Evolutionary conservation across 2,888 invertebrate genomes (phyloP).

Genomic region (Yponomeuta malinellus): DNA sequence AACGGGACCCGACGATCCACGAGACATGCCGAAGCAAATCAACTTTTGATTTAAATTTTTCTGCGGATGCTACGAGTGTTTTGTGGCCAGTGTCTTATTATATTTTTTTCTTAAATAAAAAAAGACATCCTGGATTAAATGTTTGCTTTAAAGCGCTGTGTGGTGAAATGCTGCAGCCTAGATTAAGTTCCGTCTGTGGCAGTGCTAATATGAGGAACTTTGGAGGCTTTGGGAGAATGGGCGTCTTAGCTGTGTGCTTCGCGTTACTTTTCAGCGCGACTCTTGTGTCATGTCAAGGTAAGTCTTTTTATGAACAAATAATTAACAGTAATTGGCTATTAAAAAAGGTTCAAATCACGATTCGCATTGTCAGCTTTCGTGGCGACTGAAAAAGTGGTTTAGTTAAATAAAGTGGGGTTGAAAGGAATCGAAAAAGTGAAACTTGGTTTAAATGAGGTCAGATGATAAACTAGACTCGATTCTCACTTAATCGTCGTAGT

Average conservation of each 20-base stretch:
- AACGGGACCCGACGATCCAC: constrained; percentile 20
- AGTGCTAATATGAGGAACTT: constrained; percentile 39
- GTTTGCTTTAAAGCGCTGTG: background rate
- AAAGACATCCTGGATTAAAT: constrained; percentile 37
- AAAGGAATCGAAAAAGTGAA: background rate
- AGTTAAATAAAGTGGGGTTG: background rate
- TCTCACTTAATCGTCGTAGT: background rate
- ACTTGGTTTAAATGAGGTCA: background rate
- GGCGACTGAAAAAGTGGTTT: background rate
- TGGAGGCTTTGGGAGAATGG: constrained; percentile 18
- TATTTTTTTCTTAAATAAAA: constrained; percentile 29
- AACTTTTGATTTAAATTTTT: background rate
- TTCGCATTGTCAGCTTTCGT: background rate
- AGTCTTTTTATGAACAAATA: constrained; percentile 28
- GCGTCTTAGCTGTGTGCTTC: constrained; percentile 28
- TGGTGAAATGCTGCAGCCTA: constrained; percentile 55
- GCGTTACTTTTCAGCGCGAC: constrained; percentile 37
- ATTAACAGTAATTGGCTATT: constrained; percentile 3
- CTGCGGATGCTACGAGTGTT: constrained; percentile 17
- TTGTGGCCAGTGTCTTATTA: constrained; percentile 22
- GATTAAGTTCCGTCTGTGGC: constrained; percentile 51
- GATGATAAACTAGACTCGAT: background rate
- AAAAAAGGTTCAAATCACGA: constrained; percentile 14
- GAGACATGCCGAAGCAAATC: constrained; percentile 5
- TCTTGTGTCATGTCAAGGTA: constrained; percentile 64